Base-by-base conservation (phyloP, 37 sponge, comb jelly and placozoan species). In the Halichondria panicea region DNA sequence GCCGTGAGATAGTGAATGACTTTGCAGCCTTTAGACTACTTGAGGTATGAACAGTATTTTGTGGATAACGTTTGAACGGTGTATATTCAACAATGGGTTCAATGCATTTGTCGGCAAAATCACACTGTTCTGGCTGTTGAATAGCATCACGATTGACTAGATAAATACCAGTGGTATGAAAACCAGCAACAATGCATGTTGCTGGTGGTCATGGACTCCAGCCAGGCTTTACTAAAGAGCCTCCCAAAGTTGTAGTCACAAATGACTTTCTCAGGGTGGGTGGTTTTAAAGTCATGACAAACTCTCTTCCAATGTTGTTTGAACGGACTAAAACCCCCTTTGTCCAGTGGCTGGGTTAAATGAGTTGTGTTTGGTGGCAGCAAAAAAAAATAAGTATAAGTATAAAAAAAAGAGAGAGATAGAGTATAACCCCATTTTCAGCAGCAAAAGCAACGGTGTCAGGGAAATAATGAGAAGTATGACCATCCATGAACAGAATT, bases 301-400 rank as follows among this genome's bases (percentile, higher is more conserved):
- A 64, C 38, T 54, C 64, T 27, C n/a, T 42, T 65, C 78, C 78
- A 77, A 25, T 65, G 46, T 27, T 33, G 22, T 60, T 77, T 77
- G n/a, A 77, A 64, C 3, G 78, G 78, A 2, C 66, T 56, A 66
- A 77, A 77, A 53, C 43, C 65, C 34, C 78, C 78, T 22, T 79
- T 79, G 52, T 79, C 80, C 42, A 79, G 46, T 11, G 80, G 80
- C 62, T 79, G 80, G 21, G 44, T 12, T 4, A 79, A 12, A 30
- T 79, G 80, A 19, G 80, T 79, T 24, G 80, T 41, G 24, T 79
- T 69, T 21, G 80, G 80, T 61, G 80, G 80, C 7, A 79, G 50
- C 12, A 55, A 36, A 35, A 79, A 79, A 1, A 79, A n/a, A n/a
- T n/a, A n/a, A n/a, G n/a, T n/a, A n/a, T n/a, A n/a, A n/a, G n/a